These are phyloP conservation scores for Branchellion lobata DNA, from an alignment of 2,888 invertebrate genomes.

Conservation along the genomic window DNA sequence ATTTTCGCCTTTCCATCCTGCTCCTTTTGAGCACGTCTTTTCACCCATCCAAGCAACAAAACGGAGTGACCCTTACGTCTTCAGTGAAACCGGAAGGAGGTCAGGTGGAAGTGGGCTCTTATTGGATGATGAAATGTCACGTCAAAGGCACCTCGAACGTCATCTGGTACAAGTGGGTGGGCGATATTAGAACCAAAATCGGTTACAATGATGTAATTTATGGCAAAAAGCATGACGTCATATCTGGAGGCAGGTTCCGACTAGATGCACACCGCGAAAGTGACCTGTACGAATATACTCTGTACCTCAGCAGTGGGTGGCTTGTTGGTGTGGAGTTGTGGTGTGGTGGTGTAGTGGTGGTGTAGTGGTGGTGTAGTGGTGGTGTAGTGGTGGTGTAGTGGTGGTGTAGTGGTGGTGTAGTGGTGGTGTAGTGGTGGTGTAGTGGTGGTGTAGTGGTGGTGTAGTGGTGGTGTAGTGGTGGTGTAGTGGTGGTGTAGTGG, in stretches of 20 bases:
- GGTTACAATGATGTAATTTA: not conserved
- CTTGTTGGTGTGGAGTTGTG: not conserved
- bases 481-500: no score
- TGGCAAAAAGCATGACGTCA: not conserved
- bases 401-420: no score
- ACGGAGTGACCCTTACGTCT: no score
- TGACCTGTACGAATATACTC: not conserved
- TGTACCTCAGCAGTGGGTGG: not conserved
- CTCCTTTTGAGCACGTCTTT: no score
- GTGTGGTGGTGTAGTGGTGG: no score
- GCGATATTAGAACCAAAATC: not conserved
- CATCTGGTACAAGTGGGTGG: slow-evolving; percentile 11
- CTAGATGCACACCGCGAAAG: not conserved
- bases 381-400: no score
- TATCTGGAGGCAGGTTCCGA: not conserved
- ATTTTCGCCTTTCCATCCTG: no score
- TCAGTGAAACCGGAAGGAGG: not conserved
- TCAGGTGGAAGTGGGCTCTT: not conserved
- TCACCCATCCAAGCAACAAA: no score
- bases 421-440: no score
- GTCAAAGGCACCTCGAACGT: not conserved
- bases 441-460: no score
- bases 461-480: no score
- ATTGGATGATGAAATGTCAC: not conserved
- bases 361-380: no score